Evolutionary conservation across 2,888 invertebrate genomes (phyloP).

Genomic region (Amblyteles armatorius): DNA sequence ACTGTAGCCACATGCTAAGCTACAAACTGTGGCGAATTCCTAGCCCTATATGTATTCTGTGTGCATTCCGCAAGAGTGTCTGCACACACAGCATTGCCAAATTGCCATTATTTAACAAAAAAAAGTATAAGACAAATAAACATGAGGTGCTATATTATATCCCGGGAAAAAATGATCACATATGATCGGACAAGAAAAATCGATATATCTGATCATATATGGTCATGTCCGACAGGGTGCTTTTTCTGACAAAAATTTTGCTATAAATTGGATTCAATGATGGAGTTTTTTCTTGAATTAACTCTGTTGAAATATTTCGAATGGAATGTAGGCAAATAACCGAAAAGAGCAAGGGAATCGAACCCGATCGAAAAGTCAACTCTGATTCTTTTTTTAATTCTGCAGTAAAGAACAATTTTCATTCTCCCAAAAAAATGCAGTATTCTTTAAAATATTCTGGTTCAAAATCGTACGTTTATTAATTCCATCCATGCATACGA

Average conservation of each 20-base stretch:
- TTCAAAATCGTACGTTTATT: background rate
- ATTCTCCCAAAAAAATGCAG: background rate
- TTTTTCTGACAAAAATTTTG: background rate
- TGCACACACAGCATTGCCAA: constrained; percentile 53
- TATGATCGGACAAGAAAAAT: background rate
- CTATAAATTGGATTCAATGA: no score
- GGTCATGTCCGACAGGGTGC: no score
- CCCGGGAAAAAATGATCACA: background rate
- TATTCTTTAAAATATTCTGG: background rate
- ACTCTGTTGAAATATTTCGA: background rate
- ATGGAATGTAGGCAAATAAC: no score
- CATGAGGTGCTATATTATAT: constrained; percentile 2
- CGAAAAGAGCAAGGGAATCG: background rate
- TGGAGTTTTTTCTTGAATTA: background rate
- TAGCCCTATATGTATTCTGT: constrained; percentile 50
- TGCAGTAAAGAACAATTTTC: background rate
- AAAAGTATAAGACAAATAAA: constrained; percentile 17
- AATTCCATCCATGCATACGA: background rate
- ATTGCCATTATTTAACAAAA: constrained; percentile 19
- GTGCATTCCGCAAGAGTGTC: constrained; percentile 56
- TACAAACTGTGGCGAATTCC: constrained; percentile 61
- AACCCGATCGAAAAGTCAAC: background rate
- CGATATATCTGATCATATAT: background rate
- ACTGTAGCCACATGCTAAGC: constrained; percentile 72
- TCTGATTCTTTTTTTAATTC: background rate